These are phyloP conservation scores for Drosophila arawakana DNA, from an alignment of 1,140 invertebrate species.

Conservation along the genomic window DNA sequence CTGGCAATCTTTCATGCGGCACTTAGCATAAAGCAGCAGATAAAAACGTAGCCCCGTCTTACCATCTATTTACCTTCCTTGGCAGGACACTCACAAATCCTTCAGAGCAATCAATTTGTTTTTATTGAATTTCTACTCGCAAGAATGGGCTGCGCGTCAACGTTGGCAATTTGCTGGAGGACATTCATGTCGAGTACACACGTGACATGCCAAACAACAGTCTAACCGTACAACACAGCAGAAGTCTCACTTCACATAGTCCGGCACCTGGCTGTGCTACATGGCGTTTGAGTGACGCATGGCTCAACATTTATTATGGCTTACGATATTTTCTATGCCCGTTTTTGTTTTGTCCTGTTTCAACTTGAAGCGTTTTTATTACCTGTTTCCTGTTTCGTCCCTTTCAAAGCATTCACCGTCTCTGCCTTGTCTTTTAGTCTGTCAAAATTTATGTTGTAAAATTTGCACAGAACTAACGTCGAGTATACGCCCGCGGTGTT, in stretches of 20 bases:
- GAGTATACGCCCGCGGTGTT: conserved; percentile 45
- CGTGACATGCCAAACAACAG: conserved; percentile 51
- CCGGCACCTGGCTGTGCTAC: conserved; percentile 39
- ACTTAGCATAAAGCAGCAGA: conserved; percentile 67
- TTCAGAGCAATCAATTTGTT: conserved; percentile 76
- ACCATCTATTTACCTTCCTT: conserved; percentile 57
- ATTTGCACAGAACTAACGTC: conserved; percentile 58
- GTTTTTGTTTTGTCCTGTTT: conserved; percentile 6
- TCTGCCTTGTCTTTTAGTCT: conserved; percentile 36
- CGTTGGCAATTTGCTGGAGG: conserved; percentile 60
- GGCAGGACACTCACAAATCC: conserved; percentile 65
- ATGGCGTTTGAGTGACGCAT: conserved; percentile 77
- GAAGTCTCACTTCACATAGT: neutral
- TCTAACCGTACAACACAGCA: conserved; percentile 23
- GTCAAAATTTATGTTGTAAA: conserved; percentile 72
- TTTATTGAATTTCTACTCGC: conserved; percentile 72
- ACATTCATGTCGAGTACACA: conserved; percentile 69
- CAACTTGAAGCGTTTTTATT: conserved; percentile 56
- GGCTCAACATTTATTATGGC: conserved; percentile 74
- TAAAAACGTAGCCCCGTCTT: conserved; percentile 15
- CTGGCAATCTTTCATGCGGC: conserved; percentile 70
- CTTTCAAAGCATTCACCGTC: conserved; percentile 47
- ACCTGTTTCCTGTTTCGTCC: conserved; percentile 58
- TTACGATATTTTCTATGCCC: conserved; percentile 32
- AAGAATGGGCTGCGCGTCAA: conserved; percentile 24